phyloP scores from a whole-genome alignment of 1,140 invertebrate species.

The Episyrphus balteatus region DNA sequence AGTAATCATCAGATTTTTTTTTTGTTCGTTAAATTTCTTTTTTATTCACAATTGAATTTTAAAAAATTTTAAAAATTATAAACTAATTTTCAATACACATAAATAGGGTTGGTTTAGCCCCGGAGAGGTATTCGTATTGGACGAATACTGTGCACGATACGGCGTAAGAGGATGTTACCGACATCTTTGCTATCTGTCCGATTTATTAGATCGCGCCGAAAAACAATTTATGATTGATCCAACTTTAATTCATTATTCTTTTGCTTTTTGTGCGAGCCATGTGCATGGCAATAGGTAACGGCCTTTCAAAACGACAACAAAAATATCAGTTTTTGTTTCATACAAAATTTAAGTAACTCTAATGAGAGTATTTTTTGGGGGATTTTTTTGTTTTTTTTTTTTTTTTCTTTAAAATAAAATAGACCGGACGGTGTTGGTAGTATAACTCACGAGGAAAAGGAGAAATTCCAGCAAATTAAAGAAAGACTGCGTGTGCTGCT shows the following conservation, averaged over 20 bases:
- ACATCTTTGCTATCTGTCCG: slow-evolving; percentile 91
- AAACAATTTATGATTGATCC: slow-evolving; percentile 91
- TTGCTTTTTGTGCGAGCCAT: slow-evolving; percentile 97
- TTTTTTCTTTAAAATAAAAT: neutral
- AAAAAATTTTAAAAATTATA: slow-evolving; percentile 4
- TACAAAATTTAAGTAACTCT: too few species aligned
- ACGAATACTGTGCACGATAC: slow-evolving; percentile 97
- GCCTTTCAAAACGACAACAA: neutral
- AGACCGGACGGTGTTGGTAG: slow-evolving; percentile 97
- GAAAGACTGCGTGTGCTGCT: slow-evolving; percentile 83
- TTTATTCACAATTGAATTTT: neutral
- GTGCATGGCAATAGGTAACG: slow-evolving; percentile 77
- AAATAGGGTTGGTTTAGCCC: slow-evolving; percentile 98
- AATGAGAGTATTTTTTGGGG: too few species aligned
- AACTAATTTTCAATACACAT: neutral
- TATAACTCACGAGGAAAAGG: slow-evolving; percentile 94
- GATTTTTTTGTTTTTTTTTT: too few species aligned
- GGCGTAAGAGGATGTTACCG: slow-evolving; percentile 94
- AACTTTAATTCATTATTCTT: slow-evolving; percentile 95
- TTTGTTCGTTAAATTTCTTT: neutral
- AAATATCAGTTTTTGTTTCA: too few species aligned
- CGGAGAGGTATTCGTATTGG: slow-evolving; percentile 94
- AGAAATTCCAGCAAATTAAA: slow-evolving; percentile 96
- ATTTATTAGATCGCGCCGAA: slow-evolving; percentile 91
- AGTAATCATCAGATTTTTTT: too few species aligned